These are phyloP conservation scores for Babyrousa celebensis DNA, from an alignment of 2,797 vertebrate species.

Conservation along the genomic window DNA sequence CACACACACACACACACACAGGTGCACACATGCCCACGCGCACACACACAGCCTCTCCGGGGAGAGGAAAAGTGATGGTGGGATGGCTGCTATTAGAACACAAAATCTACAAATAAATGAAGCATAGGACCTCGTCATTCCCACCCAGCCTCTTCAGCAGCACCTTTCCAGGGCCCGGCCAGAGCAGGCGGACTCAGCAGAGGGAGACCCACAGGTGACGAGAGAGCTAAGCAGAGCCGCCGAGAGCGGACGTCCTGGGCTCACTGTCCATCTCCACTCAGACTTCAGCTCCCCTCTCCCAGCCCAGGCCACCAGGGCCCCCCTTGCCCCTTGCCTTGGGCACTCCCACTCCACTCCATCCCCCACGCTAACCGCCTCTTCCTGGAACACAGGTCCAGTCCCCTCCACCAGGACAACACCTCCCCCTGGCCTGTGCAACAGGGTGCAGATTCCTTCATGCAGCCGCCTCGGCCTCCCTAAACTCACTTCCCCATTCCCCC, in stretches of 20 bases:
- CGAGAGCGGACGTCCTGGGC: background rate
- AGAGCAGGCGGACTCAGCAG: background rate
- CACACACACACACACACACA: background rate
- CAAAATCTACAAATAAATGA: background rate
- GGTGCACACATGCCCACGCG: background rate
- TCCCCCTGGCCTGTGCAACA: background rate
- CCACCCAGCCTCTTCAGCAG: background rate
- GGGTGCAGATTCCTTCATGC: rapidly evolving
- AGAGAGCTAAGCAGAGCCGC: background rate
- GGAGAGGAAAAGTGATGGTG: too few species aligned
- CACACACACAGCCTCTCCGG: background rate
- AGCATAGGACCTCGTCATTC: background rate
- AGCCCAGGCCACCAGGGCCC: background rate
- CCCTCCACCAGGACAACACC: background rate
- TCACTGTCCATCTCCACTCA: background rate
- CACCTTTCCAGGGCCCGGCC: background rate
- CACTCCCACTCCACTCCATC: background rate
- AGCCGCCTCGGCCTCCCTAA: background rate
- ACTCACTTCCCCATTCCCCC: background rate
- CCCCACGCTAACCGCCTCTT: background rate
- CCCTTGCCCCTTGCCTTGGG: background rate
- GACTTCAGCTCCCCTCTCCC: background rate
- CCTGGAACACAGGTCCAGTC: background rate
- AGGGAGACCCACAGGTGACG: background rate
- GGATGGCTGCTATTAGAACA: background rate